These are phyloP conservation scores for Ictalurus furcatus DNA, from an alignment of 2,113 vertebrate genomes.

Conservation along the genomic window DNA sequence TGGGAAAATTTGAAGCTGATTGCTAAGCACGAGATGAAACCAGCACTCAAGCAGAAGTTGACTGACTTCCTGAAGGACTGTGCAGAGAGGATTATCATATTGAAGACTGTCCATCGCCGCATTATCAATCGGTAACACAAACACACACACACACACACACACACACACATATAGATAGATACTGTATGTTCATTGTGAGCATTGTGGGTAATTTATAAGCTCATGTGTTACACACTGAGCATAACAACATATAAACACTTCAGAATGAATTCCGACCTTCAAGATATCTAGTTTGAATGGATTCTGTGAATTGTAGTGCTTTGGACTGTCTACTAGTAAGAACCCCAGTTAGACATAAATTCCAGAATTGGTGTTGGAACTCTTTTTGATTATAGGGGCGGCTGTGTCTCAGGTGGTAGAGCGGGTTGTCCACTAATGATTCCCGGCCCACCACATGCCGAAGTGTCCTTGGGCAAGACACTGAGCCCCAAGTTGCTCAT, in stretches of 20 bases:
- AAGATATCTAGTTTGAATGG: background rate
- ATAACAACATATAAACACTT: background rate
- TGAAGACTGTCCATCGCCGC: slow-evolving; percentile 93
- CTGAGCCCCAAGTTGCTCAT: too few relatives aligned
- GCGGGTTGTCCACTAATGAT: too few relatives aligned
- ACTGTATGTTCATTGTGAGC: background rate
- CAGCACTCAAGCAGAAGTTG: slow-evolving; percentile 92
- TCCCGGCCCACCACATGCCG: too few relatives aligned
- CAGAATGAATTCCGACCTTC: background rate
- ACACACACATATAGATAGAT: background rate
- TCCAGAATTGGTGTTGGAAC: background rate
- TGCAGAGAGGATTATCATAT: slow-evolving; percentile 93
- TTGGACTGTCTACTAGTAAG: background rate
- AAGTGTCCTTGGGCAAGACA: too few relatives aligned
- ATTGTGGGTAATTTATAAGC: background rate
- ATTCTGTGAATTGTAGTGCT: background rate
- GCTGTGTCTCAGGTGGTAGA: too few relatives aligned
- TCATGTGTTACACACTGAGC: background rate
- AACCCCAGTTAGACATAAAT: background rate
- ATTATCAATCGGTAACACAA: slow-evolving; percentile 90
- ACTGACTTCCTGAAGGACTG: slow-evolving; percentile 96
- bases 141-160: background rate
- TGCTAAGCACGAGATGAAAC: slow-evolving; percentile 96
- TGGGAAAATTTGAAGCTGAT: slow-evolving; percentile 98
- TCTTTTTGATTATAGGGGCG: background rate